Base-by-base conservation (phyloP, 2,797 vertebrate genomes). In the Selene dorsalis region DNA sequence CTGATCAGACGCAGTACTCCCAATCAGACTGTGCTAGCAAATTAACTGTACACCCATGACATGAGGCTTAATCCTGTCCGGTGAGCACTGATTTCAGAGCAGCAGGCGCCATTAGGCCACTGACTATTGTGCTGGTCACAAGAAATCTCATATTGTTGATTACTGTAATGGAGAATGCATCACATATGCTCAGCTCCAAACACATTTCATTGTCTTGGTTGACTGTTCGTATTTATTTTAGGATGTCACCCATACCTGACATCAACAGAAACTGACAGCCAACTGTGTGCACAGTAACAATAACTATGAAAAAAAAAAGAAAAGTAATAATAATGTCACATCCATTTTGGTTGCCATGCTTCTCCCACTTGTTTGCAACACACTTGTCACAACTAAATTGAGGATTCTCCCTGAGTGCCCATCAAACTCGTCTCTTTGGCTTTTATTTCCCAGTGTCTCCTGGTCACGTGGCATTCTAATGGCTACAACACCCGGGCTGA, bases 301-400 rank as follows among this genome's bases (percentile, higher is more conserved):
- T 22, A 53, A 69, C 50, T 5, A 32, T 32, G 2, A 35, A 35
- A n/a, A 61, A 53, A 24, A 47, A 41, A 55, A 75, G 16, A 43
- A 26, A 47, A 9, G 20, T 9, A 20, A 48, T 48, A 48, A 20
- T 48, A 48, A 35, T 52, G 74, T 75, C 79, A 80, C 64, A 80
- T 82, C 64, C 59, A 67, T 70, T 86, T 57, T 53, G 53, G 70
- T 9, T 64, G 77, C 45, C 7, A 32, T 6, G 18, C 32, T 43
- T 80, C 65, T 73, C 65, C 65, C 20, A 18, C 63, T 76, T 73
- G 73, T 76, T 85, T 79, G 66, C 67, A 53, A 30, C 58, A 38
- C 60, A 69, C 59, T 65, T 80, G 79, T 83, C 81, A 75, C 12
- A 69, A 75, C 78, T 72, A 68, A 80, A 90, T 60, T 67, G 69